These are phyloP conservation scores for Drosophila nr. medialis DNA, from an alignment of 2,888 invertebrate genomes.

Conservation along the genomic window DNA sequence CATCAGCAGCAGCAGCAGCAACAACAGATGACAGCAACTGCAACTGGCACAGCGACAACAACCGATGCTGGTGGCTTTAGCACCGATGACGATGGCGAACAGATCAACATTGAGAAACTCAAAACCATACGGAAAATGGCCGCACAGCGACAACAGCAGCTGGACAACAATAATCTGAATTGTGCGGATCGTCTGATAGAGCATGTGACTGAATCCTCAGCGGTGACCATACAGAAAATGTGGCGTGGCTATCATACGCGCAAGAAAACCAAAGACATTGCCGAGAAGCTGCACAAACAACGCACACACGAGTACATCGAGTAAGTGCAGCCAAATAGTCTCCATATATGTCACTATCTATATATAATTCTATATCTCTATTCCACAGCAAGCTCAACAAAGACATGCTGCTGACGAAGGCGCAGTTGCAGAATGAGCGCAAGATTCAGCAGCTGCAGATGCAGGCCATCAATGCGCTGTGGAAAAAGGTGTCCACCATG, in stretches of 20 bases:
- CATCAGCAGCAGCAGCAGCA: conserved; percentile 26
- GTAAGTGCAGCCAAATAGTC: conserved; percentile 85
- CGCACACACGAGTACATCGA: conserved; percentile 93
- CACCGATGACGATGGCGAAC: conserved; percentile 88
- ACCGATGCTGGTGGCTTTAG: conserved; percentile 84
- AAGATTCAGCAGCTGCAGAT: conserved; percentile 94
- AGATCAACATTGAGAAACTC: conserved; percentile 88
- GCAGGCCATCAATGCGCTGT: conserved; percentile 95
- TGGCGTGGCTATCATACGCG: conserved; percentile 94
- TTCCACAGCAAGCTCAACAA: conserved; percentile 89
- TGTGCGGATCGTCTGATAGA: conserved; percentile 64
- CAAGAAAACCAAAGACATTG: conserved; percentile 86
- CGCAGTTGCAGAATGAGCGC: conserved; percentile 92
- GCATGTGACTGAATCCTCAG: conserved; percentile 86
- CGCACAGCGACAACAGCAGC: conserved; percentile 85
- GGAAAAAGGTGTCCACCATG: conserved; percentile 93
- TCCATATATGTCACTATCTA: background rate
- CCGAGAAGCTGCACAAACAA: conserved; percentile 90
- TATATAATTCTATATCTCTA: conserved; percentile 29
- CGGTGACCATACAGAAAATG: conserved; percentile 92
- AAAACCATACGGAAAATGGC: conserved; percentile 88
- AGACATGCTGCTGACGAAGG: conserved; percentile 94
- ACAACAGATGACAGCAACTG: conserved; percentile 12
- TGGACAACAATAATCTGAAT: conserved; percentile 71
- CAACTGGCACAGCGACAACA: conserved; percentile 56